A percentile compares a stretch with the other conserved stretches of the same genome.
Evolutionary conservation across 35 echinoderm and acorn worm genomes (phyloP).

Genomic region (Apostichopus californicus): DNA sequence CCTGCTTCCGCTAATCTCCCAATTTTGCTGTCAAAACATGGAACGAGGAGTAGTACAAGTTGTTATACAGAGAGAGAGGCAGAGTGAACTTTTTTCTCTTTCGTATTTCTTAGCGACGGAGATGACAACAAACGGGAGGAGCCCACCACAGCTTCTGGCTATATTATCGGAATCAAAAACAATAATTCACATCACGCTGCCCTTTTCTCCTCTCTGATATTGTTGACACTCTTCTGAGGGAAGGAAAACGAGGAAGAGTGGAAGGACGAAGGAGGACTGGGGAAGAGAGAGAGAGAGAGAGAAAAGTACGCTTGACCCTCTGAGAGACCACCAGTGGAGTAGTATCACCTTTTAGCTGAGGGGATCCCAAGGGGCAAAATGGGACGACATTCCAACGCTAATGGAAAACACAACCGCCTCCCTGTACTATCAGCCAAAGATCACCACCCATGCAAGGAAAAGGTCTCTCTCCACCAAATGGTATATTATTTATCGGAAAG

Average conservation of each 20-base stretch:
- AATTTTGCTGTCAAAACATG: constrained; percentile 35
- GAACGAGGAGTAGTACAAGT: neutral
- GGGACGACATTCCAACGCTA: neutral
- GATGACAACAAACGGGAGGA: neutral
- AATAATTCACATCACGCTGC: neutral
- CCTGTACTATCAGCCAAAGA: neutral
- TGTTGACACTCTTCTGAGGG: neutral
- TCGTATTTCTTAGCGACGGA: neutral
- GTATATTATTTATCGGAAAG: too few species aligned
- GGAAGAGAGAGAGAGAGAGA: neutral
- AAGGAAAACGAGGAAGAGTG: neutral
- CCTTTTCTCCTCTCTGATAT: neutral
- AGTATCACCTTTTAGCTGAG: neutral
- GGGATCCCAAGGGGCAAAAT: neutral
- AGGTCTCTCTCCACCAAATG: too few species aligned
- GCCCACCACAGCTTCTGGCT: neutral
- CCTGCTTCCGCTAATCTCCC: neutral
- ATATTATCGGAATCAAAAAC: neutral
- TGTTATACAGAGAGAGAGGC: neutral
- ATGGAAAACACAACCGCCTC: neutral
- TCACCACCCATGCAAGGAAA: too few species aligned
- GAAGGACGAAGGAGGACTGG: neutral
- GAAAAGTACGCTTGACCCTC: neutral
- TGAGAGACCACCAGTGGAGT: neutral
- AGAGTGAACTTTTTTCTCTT: neutral